phyloP scores from a whole-genome alignment of 2,113 vertebrate species.

The Leuciscus idus region DNA sequence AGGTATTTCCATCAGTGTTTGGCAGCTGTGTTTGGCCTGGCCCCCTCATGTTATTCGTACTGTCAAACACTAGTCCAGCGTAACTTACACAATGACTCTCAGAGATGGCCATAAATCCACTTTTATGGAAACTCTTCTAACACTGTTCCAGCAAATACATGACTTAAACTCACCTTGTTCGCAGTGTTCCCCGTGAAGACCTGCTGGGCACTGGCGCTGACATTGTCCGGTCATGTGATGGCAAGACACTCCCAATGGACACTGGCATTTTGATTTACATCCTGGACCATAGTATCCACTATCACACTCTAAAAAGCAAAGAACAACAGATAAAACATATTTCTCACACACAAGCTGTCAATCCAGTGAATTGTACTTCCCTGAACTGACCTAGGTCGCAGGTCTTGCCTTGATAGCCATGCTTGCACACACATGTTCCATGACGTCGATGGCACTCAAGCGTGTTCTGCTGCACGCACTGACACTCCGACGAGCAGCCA shows the following conservation, averaged over 20 bases:
- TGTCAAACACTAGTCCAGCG: neutral
- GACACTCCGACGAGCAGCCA: conserved; percentile 89
- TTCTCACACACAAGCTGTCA: neutral
- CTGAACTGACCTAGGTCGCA: conserved; percentile 79
- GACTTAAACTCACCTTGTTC: conserved; percentile 77
- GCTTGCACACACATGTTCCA: conserved; percentile 85
- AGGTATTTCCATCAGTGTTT: conserved; percentile 20
- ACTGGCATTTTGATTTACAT: conserved; percentile 82
- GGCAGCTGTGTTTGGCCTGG: conserved; percentile 23
- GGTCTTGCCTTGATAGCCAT: conserved; percentile 80
- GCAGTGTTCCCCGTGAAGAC: conserved; percentile 81
- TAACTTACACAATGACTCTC: conserved; percentile 8
- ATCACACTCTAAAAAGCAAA: conserved; percentile 77
- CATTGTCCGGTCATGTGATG: conserved; percentile 83
- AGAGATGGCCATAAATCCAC: conserved; percentile 1
- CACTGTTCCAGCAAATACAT: neutral
- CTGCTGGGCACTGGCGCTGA: conserved; percentile 77
- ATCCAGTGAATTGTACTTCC: too few species aligned
- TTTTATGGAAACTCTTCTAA: conserved; percentile 2
- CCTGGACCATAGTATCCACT: conserved; percentile 79
- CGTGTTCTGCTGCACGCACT: conserved; percentile 80
- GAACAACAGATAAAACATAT: neutral
- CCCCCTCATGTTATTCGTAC: neutral
- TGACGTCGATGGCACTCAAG: conserved; percentile 82
- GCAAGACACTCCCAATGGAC: conserved; percentile 76